These are phyloP conservation scores for Acleris sparsana DNA, from an alignment of 2,888 invertebrate genomes.

Conservation along the genomic window DNA sequence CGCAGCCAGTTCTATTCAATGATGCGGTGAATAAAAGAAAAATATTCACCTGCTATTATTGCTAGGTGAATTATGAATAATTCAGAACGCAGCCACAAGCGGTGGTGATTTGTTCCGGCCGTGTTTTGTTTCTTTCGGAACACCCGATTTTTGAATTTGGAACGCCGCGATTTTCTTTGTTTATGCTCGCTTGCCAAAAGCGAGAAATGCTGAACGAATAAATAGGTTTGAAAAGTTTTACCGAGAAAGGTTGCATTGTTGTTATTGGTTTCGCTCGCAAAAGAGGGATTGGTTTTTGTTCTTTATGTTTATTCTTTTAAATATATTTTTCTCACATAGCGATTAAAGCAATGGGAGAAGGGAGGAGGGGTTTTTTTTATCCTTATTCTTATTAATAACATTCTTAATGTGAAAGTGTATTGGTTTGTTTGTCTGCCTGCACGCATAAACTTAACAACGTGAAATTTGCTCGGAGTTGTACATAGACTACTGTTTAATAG, in stretches of 20 bases:
- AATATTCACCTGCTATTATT: conserved; percentile 75
- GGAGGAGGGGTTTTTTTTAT: too few species aligned
- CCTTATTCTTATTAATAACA: too few species aligned
- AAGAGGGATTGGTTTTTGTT: background rate
- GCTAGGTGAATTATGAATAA: conserved; percentile 69
- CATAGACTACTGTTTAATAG: too few species aligned
- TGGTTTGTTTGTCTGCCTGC: too few species aligned
- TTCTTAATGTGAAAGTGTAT: too few species aligned
- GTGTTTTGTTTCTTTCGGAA: conserved; percentile 28
- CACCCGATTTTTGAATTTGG: conserved; percentile 29
- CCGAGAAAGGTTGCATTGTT: background rate
- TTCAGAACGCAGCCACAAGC: conserved; percentile 53
- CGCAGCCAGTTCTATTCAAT: conserved; percentile 63
- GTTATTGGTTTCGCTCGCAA: background rate
- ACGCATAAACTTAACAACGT: too few species aligned
- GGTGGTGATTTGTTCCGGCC: conserved; percentile 32
- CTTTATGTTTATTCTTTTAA: too few species aligned
- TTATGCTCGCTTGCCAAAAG: conserved; percentile 11
- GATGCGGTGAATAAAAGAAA: conserved; percentile 61
- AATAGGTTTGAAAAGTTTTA: background rate
- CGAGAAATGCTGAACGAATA: conserved; percentile 10
- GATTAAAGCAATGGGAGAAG: too few species aligned
- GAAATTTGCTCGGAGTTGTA: too few species aligned
- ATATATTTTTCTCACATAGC: too few species aligned
- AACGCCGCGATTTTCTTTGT: conserved; percentile 27